phyloP scores from a whole-genome alignment of 2,113 vertebrate species.

The Alouatta palliata region DNA sequence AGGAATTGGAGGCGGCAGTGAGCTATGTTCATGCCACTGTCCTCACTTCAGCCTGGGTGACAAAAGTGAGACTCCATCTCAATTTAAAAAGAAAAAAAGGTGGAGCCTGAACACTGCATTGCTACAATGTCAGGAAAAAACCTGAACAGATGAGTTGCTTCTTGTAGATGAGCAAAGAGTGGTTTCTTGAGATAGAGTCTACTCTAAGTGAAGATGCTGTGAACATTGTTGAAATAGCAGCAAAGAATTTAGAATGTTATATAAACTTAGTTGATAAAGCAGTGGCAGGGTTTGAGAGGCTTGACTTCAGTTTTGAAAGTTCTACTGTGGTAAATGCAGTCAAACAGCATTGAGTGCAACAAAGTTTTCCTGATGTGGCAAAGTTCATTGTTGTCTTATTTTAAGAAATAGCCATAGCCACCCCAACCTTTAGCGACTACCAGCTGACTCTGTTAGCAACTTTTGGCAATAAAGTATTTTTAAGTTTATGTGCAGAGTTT shows the following conservation, averaged over 20 bases:
- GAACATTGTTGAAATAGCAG: neutral
- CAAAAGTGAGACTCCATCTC: neutral
- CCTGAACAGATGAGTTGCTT: neutral
- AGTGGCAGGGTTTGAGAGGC: neutral
- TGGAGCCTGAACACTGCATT: neutral
- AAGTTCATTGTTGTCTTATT: neutral
- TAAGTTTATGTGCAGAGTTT: neutral
- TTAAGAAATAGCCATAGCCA: neutral
- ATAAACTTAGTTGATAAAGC: neutral
- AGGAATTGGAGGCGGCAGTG: neutral
- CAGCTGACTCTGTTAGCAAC: neutral
- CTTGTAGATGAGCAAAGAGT: neutral
- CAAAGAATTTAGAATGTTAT: neutral
- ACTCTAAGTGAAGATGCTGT: neutral
- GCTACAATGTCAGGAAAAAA: neutral
- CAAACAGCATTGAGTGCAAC: neutral
- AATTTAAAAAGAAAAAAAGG: neutral
- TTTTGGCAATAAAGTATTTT: neutral
- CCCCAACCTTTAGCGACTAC: neutral
- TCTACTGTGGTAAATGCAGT: neutral
- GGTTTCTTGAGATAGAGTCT: neutral
- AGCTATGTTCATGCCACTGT: neutral
- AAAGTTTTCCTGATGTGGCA: neutral
- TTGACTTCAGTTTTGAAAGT: neutral
- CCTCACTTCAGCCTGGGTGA: neutral